phyloP scores from a whole-genome alignment of 2,888 invertebrate genomes.

The Callyntrura guangdongensis region DNA sequence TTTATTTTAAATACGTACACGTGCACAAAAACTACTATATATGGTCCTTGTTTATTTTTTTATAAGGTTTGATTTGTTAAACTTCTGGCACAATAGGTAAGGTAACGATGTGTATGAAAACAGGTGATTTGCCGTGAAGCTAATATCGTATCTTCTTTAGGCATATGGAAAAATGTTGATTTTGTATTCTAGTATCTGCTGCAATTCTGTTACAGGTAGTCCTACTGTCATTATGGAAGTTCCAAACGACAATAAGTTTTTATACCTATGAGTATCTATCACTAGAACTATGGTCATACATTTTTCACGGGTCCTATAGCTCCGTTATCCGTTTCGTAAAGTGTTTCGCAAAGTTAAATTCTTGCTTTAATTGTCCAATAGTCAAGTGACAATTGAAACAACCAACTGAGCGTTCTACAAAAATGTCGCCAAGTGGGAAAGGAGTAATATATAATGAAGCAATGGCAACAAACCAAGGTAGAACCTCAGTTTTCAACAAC shows the following conservation, averaged over 20 bases:
- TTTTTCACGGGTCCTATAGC: not conserved
- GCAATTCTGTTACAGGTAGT: not conserved
- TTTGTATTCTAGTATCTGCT: not conserved
- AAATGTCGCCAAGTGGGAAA: too few relatives aligned
- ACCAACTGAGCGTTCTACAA: too few relatives aligned
- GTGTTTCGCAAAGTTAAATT: too few relatives aligned
- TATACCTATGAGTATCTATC: not conserved
- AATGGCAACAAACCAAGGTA: too few relatives aligned
- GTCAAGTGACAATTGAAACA: too few relatives aligned
- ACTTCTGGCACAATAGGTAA: slow-evolving; percentile 56
- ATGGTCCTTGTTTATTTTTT: too few relatives aligned
- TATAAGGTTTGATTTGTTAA: not conserved
- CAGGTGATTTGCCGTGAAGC: not conserved
- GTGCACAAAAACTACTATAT: too few relatives aligned
- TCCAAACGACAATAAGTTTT: not conserved
- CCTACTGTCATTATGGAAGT: not conserved
- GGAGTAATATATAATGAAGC: too few relatives aligned
- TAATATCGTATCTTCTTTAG: not conserved
- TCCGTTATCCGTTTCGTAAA: not conserved
- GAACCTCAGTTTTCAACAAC: too few relatives aligned
- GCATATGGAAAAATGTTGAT: not conserved
- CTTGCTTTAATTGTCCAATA: too few relatives aligned
- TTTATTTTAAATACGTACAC: too few relatives aligned
- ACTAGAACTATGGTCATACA: not conserved
- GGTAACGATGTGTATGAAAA: slow-evolving; percentile 57